Conservation (phyloP, 2,888 invertebrate genomes). For the Chrysolina haemoptera region DNA sequence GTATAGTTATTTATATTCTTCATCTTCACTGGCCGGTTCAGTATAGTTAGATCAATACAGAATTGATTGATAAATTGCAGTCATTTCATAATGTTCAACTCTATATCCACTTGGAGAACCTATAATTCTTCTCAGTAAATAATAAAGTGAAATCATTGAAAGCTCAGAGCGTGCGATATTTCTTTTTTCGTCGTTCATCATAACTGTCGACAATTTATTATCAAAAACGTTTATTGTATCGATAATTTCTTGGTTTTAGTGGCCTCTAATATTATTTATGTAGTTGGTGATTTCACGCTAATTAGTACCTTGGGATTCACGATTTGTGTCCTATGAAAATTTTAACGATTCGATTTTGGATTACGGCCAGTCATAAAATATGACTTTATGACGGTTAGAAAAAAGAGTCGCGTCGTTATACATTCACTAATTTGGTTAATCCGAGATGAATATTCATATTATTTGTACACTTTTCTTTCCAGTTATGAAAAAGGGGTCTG, state of each 20-base stretch:
- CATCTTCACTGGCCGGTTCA: too few relatives aligned
- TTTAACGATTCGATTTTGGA: constrained; percentile 1
- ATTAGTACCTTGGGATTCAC: constrained; percentile 1
- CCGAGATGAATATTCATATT: background rate
- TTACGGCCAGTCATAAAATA: constrained; percentile 11
- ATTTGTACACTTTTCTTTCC: background rate
- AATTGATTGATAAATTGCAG: too few relatives aligned
- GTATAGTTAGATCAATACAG: too few relatives aligned
- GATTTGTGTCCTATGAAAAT: background rate
- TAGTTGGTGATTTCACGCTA: constrained; percentile 5
- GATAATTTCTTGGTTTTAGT: constrained; percentile 5
- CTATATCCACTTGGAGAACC: too few relatives aligned
- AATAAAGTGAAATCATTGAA: background rate
- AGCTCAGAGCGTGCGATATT: background rate
- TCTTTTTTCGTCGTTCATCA: background rate
- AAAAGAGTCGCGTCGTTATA: background rate
- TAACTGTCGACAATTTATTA: constrained; percentile 13
- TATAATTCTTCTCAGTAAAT: too few relatives aligned
- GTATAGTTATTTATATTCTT: too few relatives aligned
- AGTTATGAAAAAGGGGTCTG: background rate
- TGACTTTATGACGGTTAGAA: background rate
- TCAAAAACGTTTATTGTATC: constrained; percentile 3
- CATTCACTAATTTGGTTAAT: constrained; percentile 14
- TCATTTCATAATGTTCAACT: too few relatives aligned
- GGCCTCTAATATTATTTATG: background rate